phyloP scores from a whole-genome alignment of 2,113 vertebrate genomes.

The Regulus satrapa region DNA sequence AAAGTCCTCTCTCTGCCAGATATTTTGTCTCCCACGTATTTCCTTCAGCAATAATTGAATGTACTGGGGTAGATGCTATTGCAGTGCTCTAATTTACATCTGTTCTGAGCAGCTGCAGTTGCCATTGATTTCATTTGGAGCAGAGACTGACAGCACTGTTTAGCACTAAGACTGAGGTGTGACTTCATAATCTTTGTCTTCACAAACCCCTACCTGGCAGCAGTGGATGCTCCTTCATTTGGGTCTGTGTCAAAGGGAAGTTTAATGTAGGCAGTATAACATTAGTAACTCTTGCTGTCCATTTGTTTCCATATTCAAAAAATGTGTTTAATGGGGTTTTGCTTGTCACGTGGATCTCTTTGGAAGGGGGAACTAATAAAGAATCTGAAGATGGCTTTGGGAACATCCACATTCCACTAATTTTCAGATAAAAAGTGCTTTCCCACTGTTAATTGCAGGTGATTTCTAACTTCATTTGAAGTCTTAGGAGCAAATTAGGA shows the following conservation, averaged over 20 bases:
- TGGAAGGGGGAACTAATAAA: neutral
- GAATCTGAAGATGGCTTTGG: neutral
- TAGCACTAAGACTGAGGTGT: neutral
- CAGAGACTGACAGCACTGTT: neutral
- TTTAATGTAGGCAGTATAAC: neutral
- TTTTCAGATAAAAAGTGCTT: neutral
- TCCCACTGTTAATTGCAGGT: neutral
- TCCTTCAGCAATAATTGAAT: conserved; percentile 3
- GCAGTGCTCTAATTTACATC: neutral
- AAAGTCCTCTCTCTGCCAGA: neutral
- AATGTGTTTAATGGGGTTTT: neutral
- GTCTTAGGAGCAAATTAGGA: neutral
- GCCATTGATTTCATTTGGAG: neutral
- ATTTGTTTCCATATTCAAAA: neutral
- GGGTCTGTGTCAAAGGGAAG: neutral
- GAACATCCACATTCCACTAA: neutral
- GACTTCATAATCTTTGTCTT: neutral
- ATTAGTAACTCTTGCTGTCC: neutral
- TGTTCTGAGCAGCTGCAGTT: conserved; percentile 23
- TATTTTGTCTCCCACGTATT: neutral
- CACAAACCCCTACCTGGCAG: neutral
- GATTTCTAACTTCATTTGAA: neutral
- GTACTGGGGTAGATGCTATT: neutral
- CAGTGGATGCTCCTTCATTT: neutral
- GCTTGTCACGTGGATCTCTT: neutral